phyloP scores from a whole-genome alignment of 2,113 vertebrate genomes.

The Brachyhypopomus gauderio region DNA sequence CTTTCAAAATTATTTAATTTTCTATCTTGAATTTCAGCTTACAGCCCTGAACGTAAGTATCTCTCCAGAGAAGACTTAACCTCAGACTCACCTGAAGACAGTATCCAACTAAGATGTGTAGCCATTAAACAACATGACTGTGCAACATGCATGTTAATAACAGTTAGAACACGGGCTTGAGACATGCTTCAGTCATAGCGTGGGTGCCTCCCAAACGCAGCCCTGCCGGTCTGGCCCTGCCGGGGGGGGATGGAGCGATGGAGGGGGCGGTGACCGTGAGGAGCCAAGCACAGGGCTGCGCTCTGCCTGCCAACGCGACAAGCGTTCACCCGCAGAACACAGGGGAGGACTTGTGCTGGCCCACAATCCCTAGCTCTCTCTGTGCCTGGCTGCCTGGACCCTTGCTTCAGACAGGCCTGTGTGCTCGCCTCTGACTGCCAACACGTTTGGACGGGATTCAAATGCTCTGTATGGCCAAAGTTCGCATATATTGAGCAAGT shows the following conservation, averaged over 20 bases:
- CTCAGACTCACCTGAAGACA: too few relatives aligned
- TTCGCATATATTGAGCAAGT: neutral
- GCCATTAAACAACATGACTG: too few relatives aligned
- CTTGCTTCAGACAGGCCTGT: slow-evolving; percentile 26
- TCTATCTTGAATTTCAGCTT: neutral
- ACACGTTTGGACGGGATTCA: slow-evolving; percentile 28
- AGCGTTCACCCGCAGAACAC: slow-evolving; percentile 38
- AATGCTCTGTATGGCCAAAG: neutral
- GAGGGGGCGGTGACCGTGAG: slow-evolving; percentile 34
- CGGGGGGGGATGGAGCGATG: slow-evolving; percentile 19
- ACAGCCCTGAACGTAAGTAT: neutral
- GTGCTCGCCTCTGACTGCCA: slow-evolving; percentile 10
- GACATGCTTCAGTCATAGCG: too few relatives aligned
- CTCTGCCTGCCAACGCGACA: slow-evolving; percentile 48
- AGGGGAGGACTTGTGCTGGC: slow-evolving; percentile 54
- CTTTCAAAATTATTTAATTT: neutral
- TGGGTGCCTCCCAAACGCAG: too few relatives aligned
- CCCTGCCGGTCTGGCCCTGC: slow-evolving; percentile 34
- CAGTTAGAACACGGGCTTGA: too few relatives aligned
- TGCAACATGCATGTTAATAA: too few relatives aligned
- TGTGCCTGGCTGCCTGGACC: slow-evolving; percentile 10
- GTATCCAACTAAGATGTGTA: too few relatives aligned
- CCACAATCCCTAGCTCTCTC: slow-evolving; percentile 52
- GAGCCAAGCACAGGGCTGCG: slow-evolving; percentile 28
- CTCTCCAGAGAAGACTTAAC: too few relatives aligned